phyloP scores from a whole-genome alignment of 2,888 invertebrate species.

The Salticus scenicus region DNA sequence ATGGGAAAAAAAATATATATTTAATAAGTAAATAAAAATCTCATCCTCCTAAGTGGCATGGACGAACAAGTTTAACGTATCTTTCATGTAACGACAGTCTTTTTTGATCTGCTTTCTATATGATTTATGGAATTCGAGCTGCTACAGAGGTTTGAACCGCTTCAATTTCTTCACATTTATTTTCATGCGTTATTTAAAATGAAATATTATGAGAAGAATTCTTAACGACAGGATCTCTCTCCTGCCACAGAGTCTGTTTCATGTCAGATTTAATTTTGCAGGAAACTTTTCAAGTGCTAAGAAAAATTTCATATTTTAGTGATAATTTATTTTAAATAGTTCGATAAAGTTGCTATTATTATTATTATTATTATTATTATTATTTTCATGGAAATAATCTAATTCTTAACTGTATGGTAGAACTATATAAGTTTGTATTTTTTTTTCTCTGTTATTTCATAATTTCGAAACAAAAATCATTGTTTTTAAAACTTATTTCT shows the following conservation, averaged over 20 bases:
- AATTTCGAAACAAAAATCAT: too few species aligned
- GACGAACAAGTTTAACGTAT: conserved; percentile 3
- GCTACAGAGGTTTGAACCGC: background rate
- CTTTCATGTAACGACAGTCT: background rate
- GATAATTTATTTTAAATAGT: too few species aligned
- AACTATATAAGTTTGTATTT: too few species aligned
- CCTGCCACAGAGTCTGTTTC: background rate
- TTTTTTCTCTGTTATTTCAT: too few species aligned
- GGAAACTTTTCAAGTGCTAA: too few species aligned
- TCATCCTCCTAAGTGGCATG: background rate
- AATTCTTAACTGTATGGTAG: too few species aligned
- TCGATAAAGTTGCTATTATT: too few species aligned
- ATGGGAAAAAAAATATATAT: too few species aligned
- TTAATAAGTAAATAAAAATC: background rate
- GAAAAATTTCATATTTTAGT: too few species aligned
- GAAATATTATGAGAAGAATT: background rate
- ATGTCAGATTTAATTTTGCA: background rate
- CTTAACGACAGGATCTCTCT: background rate
- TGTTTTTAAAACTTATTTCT: too few species aligned
- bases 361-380: too few species aligned
- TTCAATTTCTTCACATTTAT: conserved; percentile 1
- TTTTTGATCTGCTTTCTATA: background rate
- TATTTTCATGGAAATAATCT: too few species aligned
- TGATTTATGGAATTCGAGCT: background rate
- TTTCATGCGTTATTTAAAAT: background rate